Percentiles rank a stretch among this genome's conserved stretches.
These are phyloP conservation scores for Saxidomus purpurata DNA, from an alignment of 1,140 invertebrate genomes.

Conservation along the genomic window DNA sequence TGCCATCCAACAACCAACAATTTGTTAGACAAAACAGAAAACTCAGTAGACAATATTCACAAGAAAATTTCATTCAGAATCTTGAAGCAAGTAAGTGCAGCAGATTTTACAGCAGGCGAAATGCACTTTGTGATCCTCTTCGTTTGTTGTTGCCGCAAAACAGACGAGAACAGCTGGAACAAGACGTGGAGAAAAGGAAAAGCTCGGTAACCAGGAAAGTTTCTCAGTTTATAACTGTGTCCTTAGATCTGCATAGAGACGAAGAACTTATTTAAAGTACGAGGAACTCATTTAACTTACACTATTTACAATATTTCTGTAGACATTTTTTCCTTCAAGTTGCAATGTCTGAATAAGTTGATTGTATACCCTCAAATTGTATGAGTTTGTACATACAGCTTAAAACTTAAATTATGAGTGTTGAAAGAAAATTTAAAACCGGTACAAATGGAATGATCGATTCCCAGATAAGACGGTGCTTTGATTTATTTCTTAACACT, in stretches of 20 bases:
- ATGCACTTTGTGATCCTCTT: constrained; percentile 65
- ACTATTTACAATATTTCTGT: too few relatives aligned
- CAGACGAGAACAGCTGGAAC: constrained; percentile 52
- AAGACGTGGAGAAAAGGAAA: constrained; percentile 44
- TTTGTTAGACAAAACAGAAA: not conserved
- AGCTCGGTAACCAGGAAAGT: constrained; percentile 41
- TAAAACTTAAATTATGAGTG: too few relatives aligned
- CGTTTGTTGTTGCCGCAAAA: constrained; percentile 55
- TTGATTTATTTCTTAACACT: too few relatives aligned
- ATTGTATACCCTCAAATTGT: too few relatives aligned
- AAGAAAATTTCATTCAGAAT: constrained; percentile 8
- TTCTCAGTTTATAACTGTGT: constrained; percentile 46
- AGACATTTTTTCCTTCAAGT: too few relatives aligned
- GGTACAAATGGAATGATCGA: too few relatives aligned
- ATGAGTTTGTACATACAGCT: too few relatives aligned
- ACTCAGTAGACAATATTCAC: not conserved
- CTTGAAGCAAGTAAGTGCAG: constrained; percentile 55
- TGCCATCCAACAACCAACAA: not conserved
- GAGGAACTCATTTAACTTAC: too few relatives aligned
- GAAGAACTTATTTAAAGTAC: constrained; percentile 55
- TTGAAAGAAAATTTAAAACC: too few relatives aligned
- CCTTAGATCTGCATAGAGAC: constrained; percentile 48
- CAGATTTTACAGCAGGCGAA: constrained; percentile 50
- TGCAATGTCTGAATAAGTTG: too few relatives aligned
- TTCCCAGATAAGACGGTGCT: too few relatives aligned